Evolutionary conservation across 2,113 vertebrate species (phyloP).

Genomic region (Thomomys bottae): DNA sequence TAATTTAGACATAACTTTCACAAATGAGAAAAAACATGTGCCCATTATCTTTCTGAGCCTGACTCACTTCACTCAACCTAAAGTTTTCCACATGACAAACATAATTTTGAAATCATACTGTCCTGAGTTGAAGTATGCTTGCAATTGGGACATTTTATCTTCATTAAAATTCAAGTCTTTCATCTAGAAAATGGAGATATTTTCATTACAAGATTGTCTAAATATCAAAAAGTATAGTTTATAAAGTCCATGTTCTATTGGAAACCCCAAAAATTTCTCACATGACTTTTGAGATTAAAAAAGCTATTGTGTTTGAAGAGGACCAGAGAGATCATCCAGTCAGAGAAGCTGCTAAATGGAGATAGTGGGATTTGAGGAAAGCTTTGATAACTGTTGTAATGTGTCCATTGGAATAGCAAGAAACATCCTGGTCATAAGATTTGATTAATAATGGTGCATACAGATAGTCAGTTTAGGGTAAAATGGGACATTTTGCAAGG

Average conservation of each 20-base stretch:
- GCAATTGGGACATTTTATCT: neutral
- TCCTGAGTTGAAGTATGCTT: neutral
- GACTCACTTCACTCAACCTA: too few relatives aligned
- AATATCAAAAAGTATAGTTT: conserved; percentile 31
- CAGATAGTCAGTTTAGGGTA: neutral
- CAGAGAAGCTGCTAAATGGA: neutral
- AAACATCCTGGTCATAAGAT: neutral
- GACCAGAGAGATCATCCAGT: neutral
- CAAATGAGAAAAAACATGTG: too few relatives aligned
- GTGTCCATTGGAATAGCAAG: neutral
- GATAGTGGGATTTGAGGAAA: neutral
- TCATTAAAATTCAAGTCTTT: conserved; percentile 7
- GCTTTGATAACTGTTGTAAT: neutral
- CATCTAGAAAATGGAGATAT: neutral
- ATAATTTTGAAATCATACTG: neutral
- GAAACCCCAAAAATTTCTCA: conserved; percentile 9
- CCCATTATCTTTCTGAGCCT: too few relatives aligned
- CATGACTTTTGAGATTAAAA: neutral
- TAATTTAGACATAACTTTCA: too few relatives aligned
- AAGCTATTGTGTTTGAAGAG: neutral
- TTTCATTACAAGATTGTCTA: conserved; percentile 17
- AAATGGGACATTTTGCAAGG: neutral
- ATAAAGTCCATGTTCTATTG: neutral
- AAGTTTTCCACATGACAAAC: neutral
- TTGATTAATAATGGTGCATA: neutral